These are phyloP conservation scores for Erythrocercus mccallii DNA, from an alignment of 2,113 vertebrate species.

Conservation along the genomic window DNA sequence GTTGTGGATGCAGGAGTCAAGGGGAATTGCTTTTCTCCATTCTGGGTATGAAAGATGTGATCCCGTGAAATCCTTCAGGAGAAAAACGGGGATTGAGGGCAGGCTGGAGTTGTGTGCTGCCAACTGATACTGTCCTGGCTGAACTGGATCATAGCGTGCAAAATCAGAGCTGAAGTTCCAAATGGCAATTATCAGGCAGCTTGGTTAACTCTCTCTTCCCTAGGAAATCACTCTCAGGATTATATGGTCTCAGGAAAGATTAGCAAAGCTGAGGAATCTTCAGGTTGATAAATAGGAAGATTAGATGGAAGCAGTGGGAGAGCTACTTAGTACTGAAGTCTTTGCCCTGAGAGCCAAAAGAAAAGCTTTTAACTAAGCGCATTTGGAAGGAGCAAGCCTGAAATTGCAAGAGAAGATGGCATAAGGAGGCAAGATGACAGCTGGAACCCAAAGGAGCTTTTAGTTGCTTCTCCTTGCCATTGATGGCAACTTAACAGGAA, in stretches of 20 bases:
- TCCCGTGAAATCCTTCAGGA: not conserved
- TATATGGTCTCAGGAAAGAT: conserved; percentile 29
- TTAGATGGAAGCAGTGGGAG: conserved; percentile 44
- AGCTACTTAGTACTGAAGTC: conserved; percentile 27
- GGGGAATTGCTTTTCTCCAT: not conserved
- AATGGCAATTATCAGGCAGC: conserved; percentile 38
- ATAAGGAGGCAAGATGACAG: conserved; percentile 24
- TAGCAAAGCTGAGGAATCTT: conserved; percentile 40
- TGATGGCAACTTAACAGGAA: not conserved
- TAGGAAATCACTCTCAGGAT: conserved; percentile 41
- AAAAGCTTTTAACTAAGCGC: conserved; percentile 32
- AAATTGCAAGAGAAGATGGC: conserved; percentile 35
- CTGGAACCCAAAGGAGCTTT: conserved; percentile 49
- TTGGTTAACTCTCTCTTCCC: conserved; percentile 40
- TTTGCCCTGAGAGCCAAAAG: conserved; percentile 12
- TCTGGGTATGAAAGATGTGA: not conserved
- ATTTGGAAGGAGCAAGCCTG: conserved; percentile 21
- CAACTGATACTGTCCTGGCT: not conserved
- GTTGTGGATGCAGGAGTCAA: not conserved
- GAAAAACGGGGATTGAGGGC: not conserved
- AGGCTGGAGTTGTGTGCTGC: not conserved
- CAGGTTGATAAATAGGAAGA: conserved; percentile 54
- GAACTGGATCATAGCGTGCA: conserved; percentile 23
- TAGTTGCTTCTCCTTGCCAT: not conserved
- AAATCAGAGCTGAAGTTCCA: conserved; percentile 48